Conservation (phyloP, 2,113 vertebrate genomes). For the Chauna torquata region DNA sequence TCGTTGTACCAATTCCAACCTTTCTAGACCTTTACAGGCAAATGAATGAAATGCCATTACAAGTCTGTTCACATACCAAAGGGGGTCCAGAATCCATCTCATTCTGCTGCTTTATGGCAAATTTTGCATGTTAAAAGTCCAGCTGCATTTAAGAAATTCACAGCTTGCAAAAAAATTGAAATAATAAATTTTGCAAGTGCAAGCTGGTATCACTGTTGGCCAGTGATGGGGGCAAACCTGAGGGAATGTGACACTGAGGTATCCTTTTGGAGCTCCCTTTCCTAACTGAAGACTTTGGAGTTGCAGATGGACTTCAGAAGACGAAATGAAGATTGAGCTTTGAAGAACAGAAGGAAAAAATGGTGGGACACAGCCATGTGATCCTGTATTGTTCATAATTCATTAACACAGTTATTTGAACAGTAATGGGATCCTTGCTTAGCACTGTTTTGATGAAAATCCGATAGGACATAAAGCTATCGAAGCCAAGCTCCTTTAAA, state of each 20-base stretch:
- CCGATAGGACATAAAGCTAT: constrained; percentile 34
- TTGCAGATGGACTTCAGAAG: not conserved
- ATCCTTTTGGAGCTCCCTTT: not conserved
- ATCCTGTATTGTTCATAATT: not conserved
- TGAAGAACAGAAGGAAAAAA: not conserved
- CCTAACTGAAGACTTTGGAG: not conserved
- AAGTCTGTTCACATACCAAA: not conserved
- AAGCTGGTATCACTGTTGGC: not conserved
- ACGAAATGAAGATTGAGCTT: not conserved
- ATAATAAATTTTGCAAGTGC: not conserved
- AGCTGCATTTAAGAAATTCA: not conserved
- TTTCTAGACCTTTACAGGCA: not conserved
- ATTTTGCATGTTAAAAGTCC: not conserved
- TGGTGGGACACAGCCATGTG: not conserved
- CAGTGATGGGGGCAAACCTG: accelerated
- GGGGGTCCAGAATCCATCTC: not conserved
- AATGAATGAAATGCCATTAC: not conserved
- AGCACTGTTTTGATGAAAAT: constrained; percentile 35
- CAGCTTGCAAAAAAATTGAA: not conserved
- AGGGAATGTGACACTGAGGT: not conserved
- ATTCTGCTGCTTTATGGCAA: not conserved
- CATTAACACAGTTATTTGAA: constrained; percentile 13
- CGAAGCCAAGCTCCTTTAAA: constrained; percentile 46
- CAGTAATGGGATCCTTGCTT: not conserved
- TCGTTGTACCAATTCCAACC: not conserved